These are phyloP conservation scores for Harpagoxenus sublaevis DNA, from an alignment of 2,888 invertebrate species.

Conservation along the genomic window DNA sequence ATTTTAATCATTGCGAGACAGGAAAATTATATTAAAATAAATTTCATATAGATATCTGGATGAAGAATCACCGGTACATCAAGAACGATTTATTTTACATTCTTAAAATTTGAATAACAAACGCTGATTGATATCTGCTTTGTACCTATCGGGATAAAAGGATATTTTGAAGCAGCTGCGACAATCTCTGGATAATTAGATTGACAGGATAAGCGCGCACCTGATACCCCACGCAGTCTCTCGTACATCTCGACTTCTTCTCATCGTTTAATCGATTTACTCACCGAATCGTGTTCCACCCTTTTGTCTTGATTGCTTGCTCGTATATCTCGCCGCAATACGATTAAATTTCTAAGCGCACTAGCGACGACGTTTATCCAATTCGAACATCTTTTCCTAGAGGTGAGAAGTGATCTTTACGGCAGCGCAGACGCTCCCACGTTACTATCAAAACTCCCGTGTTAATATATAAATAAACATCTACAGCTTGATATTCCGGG, in stretches of 20 bases:
- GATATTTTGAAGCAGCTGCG: slow-evolving; percentile 53
- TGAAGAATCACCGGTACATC: background rate
- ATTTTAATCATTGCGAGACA: background rate
- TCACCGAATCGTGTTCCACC: slow-evolving; percentile 34
- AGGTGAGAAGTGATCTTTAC: slow-evolving; percentile 10
- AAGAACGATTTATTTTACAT: background rate
- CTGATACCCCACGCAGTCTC: slow-evolving; percentile 42
- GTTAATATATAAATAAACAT: slow-evolving; percentile 29
- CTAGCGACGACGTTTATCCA: slow-evolving; percentile 17
- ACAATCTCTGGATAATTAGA: slow-evolving; percentile 67
- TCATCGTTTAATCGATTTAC: slow-evolving; percentile 29
- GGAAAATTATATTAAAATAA: background rate
- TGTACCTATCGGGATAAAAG: slow-evolving; percentile 37
- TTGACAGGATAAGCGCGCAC: slow-evolving; percentile 67
- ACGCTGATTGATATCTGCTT: slow-evolving; percentile 44
- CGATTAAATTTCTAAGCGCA: slow-evolving; percentile 30
- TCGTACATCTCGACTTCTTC: slow-evolving; percentile 42
- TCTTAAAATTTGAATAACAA: slow-evolving; percentile 10
- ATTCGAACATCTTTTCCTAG: background rate
- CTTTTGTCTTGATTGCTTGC: slow-evolving; percentile 32
- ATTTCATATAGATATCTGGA: background rate
- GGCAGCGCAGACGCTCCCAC: background rate
- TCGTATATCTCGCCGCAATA: slow-evolving; percentile 41
- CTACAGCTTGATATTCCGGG: background rate
- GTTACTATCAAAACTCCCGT: background rate